Evolutionary conservation across 2,113 vertebrate genomes (phyloP).

Genomic region (Rhabdornis inornatus): DNA sequence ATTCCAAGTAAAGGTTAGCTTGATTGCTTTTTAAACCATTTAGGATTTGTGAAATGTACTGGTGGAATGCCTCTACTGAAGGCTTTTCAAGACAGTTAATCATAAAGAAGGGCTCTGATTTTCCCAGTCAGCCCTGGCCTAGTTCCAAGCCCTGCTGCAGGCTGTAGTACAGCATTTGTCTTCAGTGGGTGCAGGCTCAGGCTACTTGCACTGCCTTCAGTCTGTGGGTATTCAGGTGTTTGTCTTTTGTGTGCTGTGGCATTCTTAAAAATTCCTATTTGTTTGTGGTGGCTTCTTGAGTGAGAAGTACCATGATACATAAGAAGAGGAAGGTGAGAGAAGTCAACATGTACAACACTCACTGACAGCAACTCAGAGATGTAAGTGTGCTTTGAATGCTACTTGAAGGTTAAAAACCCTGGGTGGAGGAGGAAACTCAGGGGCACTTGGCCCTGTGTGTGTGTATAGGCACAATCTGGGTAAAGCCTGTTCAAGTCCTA

Average conservation of each 20-base stretch:
- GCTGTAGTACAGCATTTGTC: neutral
- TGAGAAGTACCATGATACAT: accelerated
- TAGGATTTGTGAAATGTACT: neutral
- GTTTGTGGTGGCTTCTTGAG: neutral
- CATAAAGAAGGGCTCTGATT: neutral
- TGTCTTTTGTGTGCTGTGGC: neutral
- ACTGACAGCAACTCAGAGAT: neutral
- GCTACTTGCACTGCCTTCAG: neutral
- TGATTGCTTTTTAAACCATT: neutral
- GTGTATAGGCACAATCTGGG: neutral
- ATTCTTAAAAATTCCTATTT: neutral
- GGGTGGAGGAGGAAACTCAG: neutral
- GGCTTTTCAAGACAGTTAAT: neutral
- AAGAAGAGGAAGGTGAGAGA: neutral
- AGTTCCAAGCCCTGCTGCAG: neutral
- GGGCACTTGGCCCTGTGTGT: neutral
- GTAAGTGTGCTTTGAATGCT: neutral
- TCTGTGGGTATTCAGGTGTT: accelerated
- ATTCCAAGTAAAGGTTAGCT: neutral
- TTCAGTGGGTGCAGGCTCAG: neutral
- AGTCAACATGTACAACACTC: accelerated
- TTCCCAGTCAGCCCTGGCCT: neutral
- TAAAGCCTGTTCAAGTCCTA: neutral
- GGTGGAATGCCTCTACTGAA: neutral
- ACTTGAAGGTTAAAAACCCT: neutral